Percentiles rank a stretch among this genome's conserved stretches.
Conservation (phyloP, 2,113 vertebrate species). For the Poeciliopsis prolifica region DNA sequence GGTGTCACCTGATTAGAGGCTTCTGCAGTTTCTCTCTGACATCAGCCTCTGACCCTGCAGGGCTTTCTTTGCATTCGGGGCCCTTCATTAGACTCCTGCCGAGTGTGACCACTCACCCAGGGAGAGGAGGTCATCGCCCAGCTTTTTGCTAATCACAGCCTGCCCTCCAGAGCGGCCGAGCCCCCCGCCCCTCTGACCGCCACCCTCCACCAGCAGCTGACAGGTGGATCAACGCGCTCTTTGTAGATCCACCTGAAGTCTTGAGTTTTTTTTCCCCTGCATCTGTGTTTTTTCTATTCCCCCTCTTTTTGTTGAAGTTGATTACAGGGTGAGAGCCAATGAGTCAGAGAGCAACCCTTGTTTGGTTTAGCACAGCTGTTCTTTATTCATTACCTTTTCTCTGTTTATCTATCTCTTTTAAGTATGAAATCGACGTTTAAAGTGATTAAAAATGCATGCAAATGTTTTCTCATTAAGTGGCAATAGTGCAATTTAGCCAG, state of each 20-base stretch:
- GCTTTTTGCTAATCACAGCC: conserved; percentile 55
- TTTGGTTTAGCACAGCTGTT: conserved; percentile 46
- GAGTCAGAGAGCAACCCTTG: conserved; percentile 47
- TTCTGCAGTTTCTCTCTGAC: conserved; percentile 47
- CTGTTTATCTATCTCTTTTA: conserved; percentile 4
- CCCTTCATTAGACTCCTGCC: conserved; percentile 66
- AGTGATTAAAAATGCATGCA: neutral
- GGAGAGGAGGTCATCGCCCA: conserved; percentile 56
- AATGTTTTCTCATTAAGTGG: neutral
- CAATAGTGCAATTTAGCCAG: neutral
- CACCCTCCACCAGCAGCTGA: conserved; percentile 38
- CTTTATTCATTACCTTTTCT: conserved; percentile 21
- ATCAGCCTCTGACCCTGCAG: conserved; percentile 46
- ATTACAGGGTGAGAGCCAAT: conserved; percentile 46
- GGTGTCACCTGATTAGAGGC: conserved; percentile 63
- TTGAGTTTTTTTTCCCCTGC: conserved; percentile 17
- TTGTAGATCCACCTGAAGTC: conserved; percentile 67
- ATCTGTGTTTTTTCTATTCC: conserved; percentile 8
- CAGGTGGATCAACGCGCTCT: conserved; percentile 71
- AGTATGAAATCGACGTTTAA: neutral
- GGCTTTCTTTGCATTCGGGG: conserved; percentile 33
- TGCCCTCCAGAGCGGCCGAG: conserved; percentile 17
- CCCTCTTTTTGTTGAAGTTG: conserved; percentile 12
- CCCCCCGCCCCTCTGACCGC: neutral
- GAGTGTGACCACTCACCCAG: conserved; percentile 70